phyloP scores from a whole-genome alignment of 2,888 invertebrate species.

The Scaptomyza tumidula region DNA sequence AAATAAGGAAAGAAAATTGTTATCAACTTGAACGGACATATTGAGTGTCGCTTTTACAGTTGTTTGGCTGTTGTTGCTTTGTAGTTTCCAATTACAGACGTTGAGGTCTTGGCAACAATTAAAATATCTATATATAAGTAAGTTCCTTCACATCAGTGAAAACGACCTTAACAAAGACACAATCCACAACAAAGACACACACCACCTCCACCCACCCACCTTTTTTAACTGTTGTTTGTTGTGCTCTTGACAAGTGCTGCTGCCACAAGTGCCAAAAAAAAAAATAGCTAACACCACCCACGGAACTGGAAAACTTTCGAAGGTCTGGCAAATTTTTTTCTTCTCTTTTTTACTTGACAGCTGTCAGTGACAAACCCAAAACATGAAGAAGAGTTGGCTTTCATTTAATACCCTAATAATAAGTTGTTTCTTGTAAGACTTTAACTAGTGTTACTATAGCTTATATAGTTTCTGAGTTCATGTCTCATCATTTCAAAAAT shows the following conservation, averaged over 20 bases:
- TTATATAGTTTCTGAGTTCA: too few species aligned
- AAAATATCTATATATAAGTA: constrained; percentile 24
- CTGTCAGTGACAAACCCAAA: constrained; percentile 32
- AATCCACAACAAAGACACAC: constrained; percentile 15
- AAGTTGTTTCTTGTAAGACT: not conserved
- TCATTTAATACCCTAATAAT: constrained; percentile 17
- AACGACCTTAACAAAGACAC: constrained; percentile 41
- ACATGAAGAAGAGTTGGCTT: constrained; percentile 8
- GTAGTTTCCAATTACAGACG: constrained; percentile 43
- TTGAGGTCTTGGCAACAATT: constrained; percentile 44
- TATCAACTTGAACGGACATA: constrained; percentile 55
- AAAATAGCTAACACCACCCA: constrained; percentile 36
- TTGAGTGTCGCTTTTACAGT: constrained; percentile 56
- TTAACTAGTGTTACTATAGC: too few species aligned
- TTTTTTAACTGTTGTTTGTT: constrained; percentile 3
- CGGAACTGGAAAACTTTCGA: constrained; percentile 58
- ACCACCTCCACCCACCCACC: constrained; percentile 21
- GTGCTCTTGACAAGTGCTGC: constrained; percentile 36
- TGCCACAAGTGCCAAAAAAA: constrained; percentile 42
- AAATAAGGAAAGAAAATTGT: constrained; percentile 65
- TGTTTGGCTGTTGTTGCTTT: not conserved
- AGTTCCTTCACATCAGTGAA: constrained; percentile 44
- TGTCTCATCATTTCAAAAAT: too few species aligned
- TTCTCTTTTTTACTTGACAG: constrained; percentile 19
- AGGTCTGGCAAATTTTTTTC: constrained; percentile 40